Evolutionary conservation across 2,888 invertebrate genomes (phyloP), one percentile per base, ranked within the genome.

Genomic region (Apodemia hepburni): DNA sequence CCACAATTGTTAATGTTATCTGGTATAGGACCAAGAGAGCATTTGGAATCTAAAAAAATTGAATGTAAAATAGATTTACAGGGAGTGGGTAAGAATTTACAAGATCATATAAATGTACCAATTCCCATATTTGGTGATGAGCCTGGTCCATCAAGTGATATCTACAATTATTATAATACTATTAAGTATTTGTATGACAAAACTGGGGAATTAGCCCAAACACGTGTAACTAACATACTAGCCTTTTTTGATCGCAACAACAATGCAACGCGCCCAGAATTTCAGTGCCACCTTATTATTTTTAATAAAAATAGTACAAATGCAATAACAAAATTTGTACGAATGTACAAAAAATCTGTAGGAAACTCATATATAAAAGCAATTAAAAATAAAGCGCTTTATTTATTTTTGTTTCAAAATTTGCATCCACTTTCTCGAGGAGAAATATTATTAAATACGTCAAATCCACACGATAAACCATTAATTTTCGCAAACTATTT

Each of bases 401-500:
- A 91, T 1, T 35, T 77, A 0, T 76, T 87, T 49, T 70, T 75
- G 0, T 79, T 91, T 0, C 76, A 81, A 8, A 71, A 92, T 1
- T 66, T 92, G 1, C 86, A 89, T 69, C 93, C 93, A 0, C 76
- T 83, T 71, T 93, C 93, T 0, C 84, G 81, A 15, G 94, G 95
- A 58, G 77, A 75, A 57, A 75, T 96, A 17, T 81, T 84, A 59
- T 78, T 96, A 4, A 85, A 82, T 58, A 92, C 92, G 0, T 79
- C 76, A 0, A 78, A 95, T 75, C 94, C 95, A 0, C 75, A 82
- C 29, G 93, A 94, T 11, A 82, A 92, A 60, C 95, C 95, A 0
- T 71, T 88, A 29, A 93, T 96, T 59, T 84, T 93, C 70, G 85
- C 94, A 1, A 94, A 95, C 71, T 95, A 95, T 76, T 88, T 96